Evolutionary conservation across 2,113 vertebrate species (phyloP), one percentile per base, ranked within the genome.

Genomic region (Neotragus pygmaeus): DNA sequence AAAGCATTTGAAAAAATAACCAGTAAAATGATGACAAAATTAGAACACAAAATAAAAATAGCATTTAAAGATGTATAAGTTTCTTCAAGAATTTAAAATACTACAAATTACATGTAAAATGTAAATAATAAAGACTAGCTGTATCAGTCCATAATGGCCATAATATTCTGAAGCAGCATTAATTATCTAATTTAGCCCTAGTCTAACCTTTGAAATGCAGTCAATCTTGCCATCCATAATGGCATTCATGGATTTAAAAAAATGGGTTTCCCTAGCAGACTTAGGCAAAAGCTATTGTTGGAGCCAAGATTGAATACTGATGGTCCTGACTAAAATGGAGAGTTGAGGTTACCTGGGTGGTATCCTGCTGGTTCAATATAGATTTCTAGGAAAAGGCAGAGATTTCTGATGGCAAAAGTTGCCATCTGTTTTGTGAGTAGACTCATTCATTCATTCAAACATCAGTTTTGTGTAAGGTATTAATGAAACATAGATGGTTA

Each of bases 351-450:
- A 62, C 66, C 51, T 88, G 75, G 23, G 16, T 36, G 33, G 30
- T 80, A 88, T 9, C 25, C 88, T 94, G 16, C 49, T 70, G 10
- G 36, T 27, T 94, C 17, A 94, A 66, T 60, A 58, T 33, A 47
- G 70, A 57, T 62, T 89, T 82, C 55, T 62, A 86, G 27, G 70
- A 82, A 77, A 93, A 19, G 30, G 43, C 3, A n/a, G 36, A 57
- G 47, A 64, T 58, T 90, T 88, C 36, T 88, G n/a, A 95, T 60
- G 43, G 66, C 51, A 95, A 60, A 97, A 82, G 85, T 36, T 62
- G 19, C 39, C 30, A 92, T 64, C 28, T 77, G 21, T 92, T 89
- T 47, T 92, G 27, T 62, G 2, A 95, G 33, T 30, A 88, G 53
- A 75, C 33, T 84, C n/a, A 92, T n/a, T 53, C 30, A 90, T 53